A percentile compares a stretch with the other conserved stretches of the same genome.
Conservation (phyloP, 2,113 vertebrate genomes). For the Sander vitreus region DNA sequence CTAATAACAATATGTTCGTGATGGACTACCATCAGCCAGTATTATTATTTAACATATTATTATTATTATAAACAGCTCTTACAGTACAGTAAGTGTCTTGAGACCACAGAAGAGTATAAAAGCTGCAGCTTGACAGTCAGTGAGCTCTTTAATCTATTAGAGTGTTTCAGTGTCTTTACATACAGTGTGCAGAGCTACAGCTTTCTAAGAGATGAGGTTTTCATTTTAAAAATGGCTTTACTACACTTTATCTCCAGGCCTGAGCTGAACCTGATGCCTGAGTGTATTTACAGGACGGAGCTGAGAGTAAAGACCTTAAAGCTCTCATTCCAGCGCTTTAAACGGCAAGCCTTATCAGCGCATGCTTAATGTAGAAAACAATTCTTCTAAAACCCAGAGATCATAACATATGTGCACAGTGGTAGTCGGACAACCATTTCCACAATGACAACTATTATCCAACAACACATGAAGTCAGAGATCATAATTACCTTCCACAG, state of each 20-base stretch:
- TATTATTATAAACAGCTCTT: not conserved
- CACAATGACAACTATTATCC: constrained; percentile 42
- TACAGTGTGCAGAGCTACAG: not conserved
- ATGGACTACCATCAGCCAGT: not conserved
- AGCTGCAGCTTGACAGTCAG: not conserved
- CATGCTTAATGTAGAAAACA: constrained; percentile 34
- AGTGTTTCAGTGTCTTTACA: not conserved
- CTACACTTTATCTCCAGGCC: constrained; percentile 18
- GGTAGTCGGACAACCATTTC: constrained; percentile 12
- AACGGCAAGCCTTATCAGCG: constrained; percentile 21
- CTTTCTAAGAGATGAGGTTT: not conserved
- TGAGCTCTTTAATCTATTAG: constrained; percentile 9
- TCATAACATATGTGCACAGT: constrained; percentile 19
- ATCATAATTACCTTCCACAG: constrained; percentile 26
- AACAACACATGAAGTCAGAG: constrained; percentile 26
- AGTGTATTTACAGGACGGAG: constrained; percentile 1
- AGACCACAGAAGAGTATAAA: not conserved
- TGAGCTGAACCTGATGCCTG: not conserved
- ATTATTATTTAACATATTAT: not conserved
- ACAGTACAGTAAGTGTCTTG: not conserved
- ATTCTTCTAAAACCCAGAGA: constrained; percentile 28
- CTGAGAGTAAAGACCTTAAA: not conserved
- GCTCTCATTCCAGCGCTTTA: not conserved
- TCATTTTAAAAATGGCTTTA: constrained; percentile 3
- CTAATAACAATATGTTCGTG: not conserved